Percentiles rank a stretch among this genome's conserved stretches.
These are phyloP conservation scores for Athalia circularis DNA, from an alignment of 2,888 invertebrate genomes.

Conservation along the genomic window DNA sequence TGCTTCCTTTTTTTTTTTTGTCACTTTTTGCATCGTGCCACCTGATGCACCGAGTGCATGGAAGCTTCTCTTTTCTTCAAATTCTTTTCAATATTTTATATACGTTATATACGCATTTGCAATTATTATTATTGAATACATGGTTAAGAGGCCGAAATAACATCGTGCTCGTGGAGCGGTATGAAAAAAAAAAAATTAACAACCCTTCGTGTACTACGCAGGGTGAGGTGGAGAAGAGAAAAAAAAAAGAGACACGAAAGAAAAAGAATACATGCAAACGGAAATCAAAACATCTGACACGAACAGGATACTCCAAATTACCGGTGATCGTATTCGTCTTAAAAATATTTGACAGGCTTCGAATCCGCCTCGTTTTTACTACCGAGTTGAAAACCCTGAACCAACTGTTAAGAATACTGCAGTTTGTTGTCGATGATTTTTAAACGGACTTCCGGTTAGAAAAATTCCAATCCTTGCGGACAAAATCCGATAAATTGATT, in stretches of 20 bases:
- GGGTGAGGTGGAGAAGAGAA: background rate
- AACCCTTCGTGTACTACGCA: slow-evolving; percentile 10
- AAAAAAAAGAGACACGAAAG: slow-evolving; percentile 34
- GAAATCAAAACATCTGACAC: slow-evolving; percentile 39
- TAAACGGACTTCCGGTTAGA: slow-evolving; percentile 9
- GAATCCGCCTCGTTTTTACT: background rate
- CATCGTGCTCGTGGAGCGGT: background rate
- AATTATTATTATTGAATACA: background rate
- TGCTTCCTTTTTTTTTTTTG: no score
- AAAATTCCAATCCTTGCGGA: no score
- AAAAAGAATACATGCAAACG: background rate
- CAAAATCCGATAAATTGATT: no score
- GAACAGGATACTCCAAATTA: slow-evolving; percentile 44
- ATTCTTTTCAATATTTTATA: background rate
- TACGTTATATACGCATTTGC: background rate
- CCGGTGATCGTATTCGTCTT: slow-evolving; percentile 28
- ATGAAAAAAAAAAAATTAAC: background rate
- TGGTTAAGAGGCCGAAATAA: no score
- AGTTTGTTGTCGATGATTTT: slow-evolving; percentile 4
- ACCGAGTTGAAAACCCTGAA: background rate
- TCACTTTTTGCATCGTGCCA: no score
- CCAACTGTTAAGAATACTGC: background rate
- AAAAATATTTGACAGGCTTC: slow-evolving; percentile 34
- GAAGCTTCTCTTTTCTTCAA: no score
- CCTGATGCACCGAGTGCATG: no score